Conservation (phyloP, 2,888 invertebrate species). For the Protophormia terraenovae region DNA sequence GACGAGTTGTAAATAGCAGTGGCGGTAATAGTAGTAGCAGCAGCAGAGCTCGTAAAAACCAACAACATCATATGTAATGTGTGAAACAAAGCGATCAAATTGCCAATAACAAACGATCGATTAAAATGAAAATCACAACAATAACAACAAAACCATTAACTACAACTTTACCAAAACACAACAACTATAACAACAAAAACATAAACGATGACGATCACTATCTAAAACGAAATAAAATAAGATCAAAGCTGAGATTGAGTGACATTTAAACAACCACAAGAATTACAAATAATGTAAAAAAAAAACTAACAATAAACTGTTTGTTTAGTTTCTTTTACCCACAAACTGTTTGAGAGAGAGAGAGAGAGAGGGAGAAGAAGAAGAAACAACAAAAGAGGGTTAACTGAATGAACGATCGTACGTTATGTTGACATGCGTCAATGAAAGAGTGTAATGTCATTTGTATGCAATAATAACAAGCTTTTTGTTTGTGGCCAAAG, state of each 20-base stretch:
- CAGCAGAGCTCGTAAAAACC: slow-evolving; percentile 3
- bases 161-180: neutral
- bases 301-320: neutral
- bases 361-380: neutral
- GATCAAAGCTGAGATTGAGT: slow-evolving; percentile 66
- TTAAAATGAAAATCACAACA: slow-evolving; percentile 60
- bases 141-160: neutral
- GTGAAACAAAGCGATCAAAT: slow-evolving; percentile 68
- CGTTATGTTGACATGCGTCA: slow-evolving; percentile 68
- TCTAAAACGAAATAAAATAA: slow-evolving; percentile 68
- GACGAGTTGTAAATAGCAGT: neutral
- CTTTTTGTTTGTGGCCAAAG: neutral
- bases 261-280: slow-evolving; percentile 66
- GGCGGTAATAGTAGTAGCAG: neutral
- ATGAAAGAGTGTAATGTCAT: slow-evolving; percentile 75
- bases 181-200: neutral
- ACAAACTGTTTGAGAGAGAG: neutral
- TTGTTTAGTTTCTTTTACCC: no score
- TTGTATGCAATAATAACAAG: slow-evolving; percentile 79
- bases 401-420: neutral
- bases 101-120: slow-evolving; percentile 68
- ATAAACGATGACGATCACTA: slow-evolving; percentile 58
- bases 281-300: slow-evolving; percentile 53
- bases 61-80: slow-evolving; percentile 59
- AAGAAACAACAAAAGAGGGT: neutral